Percentiles rank a stretch among this genome's conserved stretches.
Evolutionary conservation across 2,888 invertebrate genomes (phyloP).

Genomic region (Norana najaformis): DNA sequence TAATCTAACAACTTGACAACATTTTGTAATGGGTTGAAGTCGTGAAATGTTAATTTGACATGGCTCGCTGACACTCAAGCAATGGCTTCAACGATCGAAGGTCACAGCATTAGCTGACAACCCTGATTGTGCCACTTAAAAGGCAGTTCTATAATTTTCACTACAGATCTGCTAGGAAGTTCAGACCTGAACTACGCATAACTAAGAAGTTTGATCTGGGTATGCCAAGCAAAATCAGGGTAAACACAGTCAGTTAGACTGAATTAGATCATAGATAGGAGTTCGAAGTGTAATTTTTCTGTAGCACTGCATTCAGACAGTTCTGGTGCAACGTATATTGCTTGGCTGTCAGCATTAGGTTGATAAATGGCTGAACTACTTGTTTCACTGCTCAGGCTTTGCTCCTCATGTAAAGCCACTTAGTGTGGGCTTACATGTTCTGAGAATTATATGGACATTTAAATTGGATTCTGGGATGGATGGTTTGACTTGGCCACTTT

Average conservation of each 20-base stretch:
- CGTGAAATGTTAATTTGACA: background rate
- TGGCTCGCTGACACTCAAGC: background rate
- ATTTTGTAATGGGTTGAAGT: background rate
- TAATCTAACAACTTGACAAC: background rate
- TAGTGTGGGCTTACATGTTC: background rate
- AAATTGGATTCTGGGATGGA: conserved; percentile 18
- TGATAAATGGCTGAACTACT: background rate
- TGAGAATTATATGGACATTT: background rate
- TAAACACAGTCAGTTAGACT: background rate
- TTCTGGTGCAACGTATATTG: background rate
- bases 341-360: background rate
- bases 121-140: background rate
- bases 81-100: background rate
- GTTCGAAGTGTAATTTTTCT: background rate
- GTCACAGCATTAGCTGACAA: background rate
- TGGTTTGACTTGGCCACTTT: conserved; percentile 3
- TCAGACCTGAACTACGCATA: no score
- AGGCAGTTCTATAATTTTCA: background rate
- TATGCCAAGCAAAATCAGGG: background rate
- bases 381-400: background rate
- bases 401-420: background rate
- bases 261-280: background rate
- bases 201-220: background rate
- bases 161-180: background rate
- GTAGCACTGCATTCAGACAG: background rate